phyloP scores from a whole-genome alignment of 2,113 vertebrate genomes.

The Catharus fuscescens region DNA sequence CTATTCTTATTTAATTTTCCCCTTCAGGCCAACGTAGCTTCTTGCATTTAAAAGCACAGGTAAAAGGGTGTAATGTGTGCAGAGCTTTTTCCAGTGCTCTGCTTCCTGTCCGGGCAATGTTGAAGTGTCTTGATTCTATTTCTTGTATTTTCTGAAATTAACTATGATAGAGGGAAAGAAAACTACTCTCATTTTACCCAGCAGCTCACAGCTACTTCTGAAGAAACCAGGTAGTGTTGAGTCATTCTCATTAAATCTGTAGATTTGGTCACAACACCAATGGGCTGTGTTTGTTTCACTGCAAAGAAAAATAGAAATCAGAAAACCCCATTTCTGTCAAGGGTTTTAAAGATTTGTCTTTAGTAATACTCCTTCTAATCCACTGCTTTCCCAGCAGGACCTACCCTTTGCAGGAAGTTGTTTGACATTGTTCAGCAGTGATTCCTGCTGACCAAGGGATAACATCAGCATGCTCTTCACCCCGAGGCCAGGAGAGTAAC shows the following conservation, averaged over 20 bases:
- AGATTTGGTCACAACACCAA: not conserved
- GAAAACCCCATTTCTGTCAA: not conserved
- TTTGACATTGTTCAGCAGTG: not conserved
- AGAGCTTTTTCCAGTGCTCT: not conserved
- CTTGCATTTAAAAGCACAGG: not conserved
- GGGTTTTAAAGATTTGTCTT: not conserved
- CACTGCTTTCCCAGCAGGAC: not conserved
- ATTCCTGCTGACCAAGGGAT: not conserved
- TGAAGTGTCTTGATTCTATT: not conserved
- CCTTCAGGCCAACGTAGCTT: not conserved
- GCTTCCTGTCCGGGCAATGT: not conserved
- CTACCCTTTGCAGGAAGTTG: not conserved
- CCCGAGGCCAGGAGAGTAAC: not conserved
- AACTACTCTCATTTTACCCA: not conserved
- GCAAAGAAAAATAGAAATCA: not conserved
- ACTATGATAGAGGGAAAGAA: not conserved
- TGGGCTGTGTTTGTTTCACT: not conserved
- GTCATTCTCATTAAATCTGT: not conserved
- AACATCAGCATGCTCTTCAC: not conserved
- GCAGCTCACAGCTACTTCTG: not conserved
- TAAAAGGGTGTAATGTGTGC: not conserved
- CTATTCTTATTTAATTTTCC: not conserved
- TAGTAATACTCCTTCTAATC: not conserved
- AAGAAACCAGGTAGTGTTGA: not conserved
- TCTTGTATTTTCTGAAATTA: not conserved